Evolutionary conservation across 2,113 vertebrate species (phyloP), one percentile per base, ranked within the genome.

Genomic region (Kryptolebias marmoratus): DNA sequence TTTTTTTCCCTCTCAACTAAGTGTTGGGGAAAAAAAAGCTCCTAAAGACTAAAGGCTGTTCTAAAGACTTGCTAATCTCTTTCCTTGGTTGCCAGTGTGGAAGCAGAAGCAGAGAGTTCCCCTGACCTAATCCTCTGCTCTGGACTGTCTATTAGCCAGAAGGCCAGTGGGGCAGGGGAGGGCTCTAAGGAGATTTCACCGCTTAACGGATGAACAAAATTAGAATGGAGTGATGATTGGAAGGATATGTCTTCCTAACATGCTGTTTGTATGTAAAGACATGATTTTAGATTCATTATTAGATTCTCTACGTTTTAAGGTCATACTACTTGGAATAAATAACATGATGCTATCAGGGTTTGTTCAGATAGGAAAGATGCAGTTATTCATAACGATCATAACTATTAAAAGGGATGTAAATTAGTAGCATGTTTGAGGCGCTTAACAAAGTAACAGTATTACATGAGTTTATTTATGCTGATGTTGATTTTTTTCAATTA

Each of bases 151-250:
- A 92, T 92, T 87, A 87, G 89, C 81, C 86, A 80, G 78, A 70
- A 81, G 87, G 88, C 82, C 79, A 91, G 86, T 89, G 73, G 67
- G 89, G 88, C 88, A 90, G 88, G 88, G 84, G 87, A 90, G 91
- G 90, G 85, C 83, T 76, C 73, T 94, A 94, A 94, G 92, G 77
- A 93, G 94, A 95, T 94, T 94, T 90, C 87, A 80, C 89, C 79
- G 81, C 93, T 96, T 96, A 96, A 84, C 88, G 90, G 94, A 94
- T 96, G 89, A 93, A 91, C 91, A 87, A 92, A 95, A 95, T 96
- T 96, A 96, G 95, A 93, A 90, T 90, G 92, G 92, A 91, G 90
- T 85, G 75, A 94, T 82, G 80, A 88, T 87, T 88, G 86, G 88
- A 77, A 42, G 81, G 85, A 88, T 90, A 71, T 70, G 71, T 82